Percentiles rank a stretch among this genome's conserved stretches.
These are phyloP conservation scores for Papilio polytes DNA, from an alignment of 1,140 invertebrate genomes.

Conservation along the genomic window DNA sequence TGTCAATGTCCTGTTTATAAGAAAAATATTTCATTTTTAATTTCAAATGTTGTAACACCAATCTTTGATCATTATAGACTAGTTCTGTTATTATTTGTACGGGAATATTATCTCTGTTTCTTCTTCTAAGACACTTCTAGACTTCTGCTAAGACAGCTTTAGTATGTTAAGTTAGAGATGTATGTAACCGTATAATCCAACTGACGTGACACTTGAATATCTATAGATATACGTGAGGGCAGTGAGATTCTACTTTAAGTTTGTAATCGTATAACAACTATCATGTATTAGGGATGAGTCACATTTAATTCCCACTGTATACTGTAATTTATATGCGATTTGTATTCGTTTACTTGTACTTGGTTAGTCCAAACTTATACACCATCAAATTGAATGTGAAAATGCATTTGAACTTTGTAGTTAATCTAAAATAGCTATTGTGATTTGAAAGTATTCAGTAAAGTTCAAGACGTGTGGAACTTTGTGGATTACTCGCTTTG, in stretches of 20 bases:
- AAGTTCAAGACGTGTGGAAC: conserved; percentile 2
- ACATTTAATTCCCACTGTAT: no score
- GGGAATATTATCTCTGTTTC: neutral
- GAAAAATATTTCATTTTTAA: neutral
- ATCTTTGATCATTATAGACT: neutral
- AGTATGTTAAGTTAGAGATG: no score
- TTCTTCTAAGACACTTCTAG: no score
- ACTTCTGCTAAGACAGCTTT: no score
- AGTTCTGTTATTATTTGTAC: neutral
- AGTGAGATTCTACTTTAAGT: no score
- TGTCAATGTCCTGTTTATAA: conserved; percentile 65
- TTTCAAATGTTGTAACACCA: neutral
- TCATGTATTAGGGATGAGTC: no score
- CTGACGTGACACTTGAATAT: no score
- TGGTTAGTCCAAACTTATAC: neutral
- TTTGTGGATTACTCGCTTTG: neutral
- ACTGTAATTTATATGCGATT: no score
- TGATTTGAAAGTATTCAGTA: conserved; percentile 14
- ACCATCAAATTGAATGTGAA: neutral
- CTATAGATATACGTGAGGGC: no score
- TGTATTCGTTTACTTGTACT: neutral
- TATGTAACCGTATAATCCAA: no score
- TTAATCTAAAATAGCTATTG: neutral
- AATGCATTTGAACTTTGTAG: neutral
- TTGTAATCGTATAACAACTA: no score